These are phyloP conservation scores for Diploscapter pachys DNA, from an alignment of 1,140 invertebrate genomes.

Conservation along the genomic window DNA sequence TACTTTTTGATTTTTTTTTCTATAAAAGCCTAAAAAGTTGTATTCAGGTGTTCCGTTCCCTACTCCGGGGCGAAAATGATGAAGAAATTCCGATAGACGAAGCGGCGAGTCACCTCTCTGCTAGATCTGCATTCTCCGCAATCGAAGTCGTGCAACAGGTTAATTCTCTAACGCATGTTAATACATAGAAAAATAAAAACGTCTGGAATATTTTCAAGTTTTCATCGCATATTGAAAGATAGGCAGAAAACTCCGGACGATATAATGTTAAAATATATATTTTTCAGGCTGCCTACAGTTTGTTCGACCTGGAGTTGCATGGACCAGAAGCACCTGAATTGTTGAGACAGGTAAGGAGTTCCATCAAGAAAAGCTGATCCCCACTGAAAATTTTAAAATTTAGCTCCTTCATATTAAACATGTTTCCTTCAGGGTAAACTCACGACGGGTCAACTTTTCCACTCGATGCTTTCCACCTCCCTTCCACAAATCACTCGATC, in stretches of 20 bases:
- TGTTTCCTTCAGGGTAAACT: slow-evolving; percentile 34
- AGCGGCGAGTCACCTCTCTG: slow-evolving; percentile 41
- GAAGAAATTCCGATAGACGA: slow-evolving; percentile 29
- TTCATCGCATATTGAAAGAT: no score
- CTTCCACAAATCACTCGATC: slow-evolving; percentile 41
- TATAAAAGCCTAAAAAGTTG: no score
- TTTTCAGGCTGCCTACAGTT: slow-evolving; percentile 42
- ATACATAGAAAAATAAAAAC: no score
- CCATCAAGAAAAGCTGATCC: no score
- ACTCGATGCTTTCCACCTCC: slow-evolving; percentile 71
- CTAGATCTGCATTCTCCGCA: slow-evolving; percentile 40
- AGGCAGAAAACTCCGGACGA: no score
- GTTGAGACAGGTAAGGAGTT: slow-evolving; percentile 22
- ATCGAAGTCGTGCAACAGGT: slow-evolving; percentile 43
- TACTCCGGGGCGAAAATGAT: neutral
- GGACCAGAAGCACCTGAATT: slow-evolving; percentile 33
- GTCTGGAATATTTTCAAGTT: no score
- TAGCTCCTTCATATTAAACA: no score
- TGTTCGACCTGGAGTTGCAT: slow-evolving; percentile 57
- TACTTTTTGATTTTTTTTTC: no score
- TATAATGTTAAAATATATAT: no score
- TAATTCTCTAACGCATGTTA: no score
- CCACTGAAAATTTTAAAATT: no score
- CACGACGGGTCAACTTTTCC: slow-evolving; percentile 73
- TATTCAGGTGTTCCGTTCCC: no score